phyloP scores from a whole-genome alignment of 2,888 invertebrate genomes.

The Pecten maximus region DNA sequence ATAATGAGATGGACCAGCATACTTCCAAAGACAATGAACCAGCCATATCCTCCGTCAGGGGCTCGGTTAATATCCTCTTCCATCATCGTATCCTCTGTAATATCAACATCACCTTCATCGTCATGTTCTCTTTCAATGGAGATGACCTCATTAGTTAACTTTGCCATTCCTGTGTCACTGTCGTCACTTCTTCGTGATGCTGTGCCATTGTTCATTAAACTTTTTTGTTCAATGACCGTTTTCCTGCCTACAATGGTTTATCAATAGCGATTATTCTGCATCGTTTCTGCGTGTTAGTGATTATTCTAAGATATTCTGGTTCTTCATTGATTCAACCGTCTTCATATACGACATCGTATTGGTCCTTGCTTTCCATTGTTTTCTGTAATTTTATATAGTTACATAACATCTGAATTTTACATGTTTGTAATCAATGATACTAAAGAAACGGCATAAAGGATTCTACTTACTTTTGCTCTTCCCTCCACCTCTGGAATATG shows the following conservation, averaged over 20 bases:
- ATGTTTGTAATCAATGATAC: no score
- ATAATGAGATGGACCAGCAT: slow-evolving; percentile 53
- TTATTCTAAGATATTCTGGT: not conserved
- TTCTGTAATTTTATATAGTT: not conserved
- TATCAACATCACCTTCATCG: not conserved
- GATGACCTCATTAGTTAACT: not conserved
- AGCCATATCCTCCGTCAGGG: slow-evolving; percentile 76
- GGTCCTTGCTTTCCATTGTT: not conserved
- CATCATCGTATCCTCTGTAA: slow-evolving; percentile 22
- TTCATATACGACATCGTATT: not conserved
- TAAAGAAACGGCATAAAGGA: no score
- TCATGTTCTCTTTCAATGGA: not conserved
- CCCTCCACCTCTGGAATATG: no score
- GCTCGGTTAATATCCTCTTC: slow-evolving; percentile 38
- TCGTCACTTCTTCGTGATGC: not conserved
- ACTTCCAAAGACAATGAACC: slow-evolving; percentile 62
- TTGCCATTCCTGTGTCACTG: not conserved
- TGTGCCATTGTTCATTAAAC: not conserved
- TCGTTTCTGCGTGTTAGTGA: not conserved
- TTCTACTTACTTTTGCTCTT: no score
- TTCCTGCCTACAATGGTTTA: not conserved
- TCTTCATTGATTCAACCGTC: not conserved
- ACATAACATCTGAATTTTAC: no score
- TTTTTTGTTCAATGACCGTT: not conserved
- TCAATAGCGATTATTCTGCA: not conserved